Evolutionary conservation across 2,797 vertebrate species (phyloP).

Genomic region (Manis javanica): DNA sequence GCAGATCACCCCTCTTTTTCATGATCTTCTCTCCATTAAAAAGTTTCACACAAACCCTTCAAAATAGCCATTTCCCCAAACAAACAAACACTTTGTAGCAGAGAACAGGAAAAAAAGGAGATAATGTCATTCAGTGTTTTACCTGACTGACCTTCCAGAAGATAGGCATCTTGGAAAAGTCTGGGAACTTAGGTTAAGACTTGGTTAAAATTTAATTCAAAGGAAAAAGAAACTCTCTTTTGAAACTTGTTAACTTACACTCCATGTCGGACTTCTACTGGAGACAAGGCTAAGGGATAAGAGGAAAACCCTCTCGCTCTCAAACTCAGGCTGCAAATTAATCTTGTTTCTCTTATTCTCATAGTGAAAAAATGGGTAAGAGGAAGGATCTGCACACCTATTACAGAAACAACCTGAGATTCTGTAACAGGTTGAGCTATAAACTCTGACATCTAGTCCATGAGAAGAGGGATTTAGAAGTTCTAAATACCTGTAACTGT

Average conservation of each 20-base stretch:
- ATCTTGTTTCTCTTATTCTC: background rate
- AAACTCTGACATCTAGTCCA: background rate
- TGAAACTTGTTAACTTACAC: background rate
- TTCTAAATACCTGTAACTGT: background rate
- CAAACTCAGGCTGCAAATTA: background rate
- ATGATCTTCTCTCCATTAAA: background rate
- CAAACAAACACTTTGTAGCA: constrained; percentile 64
- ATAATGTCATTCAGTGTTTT: background rate
- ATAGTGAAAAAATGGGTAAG: background rate
- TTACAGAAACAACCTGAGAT: background rate
- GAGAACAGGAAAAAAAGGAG: constrained; percentile 58
- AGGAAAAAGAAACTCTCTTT: background rate
- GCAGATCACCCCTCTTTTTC: background rate
- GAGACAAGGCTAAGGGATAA: background rate
- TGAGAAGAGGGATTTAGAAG: background rate
- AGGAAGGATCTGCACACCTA: background rate
- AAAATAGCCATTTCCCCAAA: constrained; percentile 23
- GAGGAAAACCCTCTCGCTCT: background rate
- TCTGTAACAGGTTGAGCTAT: background rate
- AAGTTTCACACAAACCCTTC: background rate
- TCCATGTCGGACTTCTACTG: background rate
- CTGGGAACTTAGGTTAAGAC: background rate
- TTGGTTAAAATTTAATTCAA: background rate
- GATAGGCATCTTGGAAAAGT: background rate
- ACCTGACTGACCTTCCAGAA: background rate